Percentiles rank a stretch among this genome's conserved stretches.
Conservation (phyloP, 2,888 invertebrate genomes). For the Meloe dianella region DNA sequence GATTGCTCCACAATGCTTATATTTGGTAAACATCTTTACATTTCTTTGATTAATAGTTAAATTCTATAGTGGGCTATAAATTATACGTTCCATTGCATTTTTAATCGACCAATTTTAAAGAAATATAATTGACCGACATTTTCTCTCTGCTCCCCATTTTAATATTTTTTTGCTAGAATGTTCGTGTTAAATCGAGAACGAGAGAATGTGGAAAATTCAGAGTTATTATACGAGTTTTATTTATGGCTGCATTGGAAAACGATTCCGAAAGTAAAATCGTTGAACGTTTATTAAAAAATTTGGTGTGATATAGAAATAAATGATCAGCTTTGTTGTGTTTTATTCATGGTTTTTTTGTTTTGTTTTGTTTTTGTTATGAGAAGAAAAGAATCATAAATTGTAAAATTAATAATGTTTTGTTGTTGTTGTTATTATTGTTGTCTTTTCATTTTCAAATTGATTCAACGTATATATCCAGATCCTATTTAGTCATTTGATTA, state of each 20-base stretch:
- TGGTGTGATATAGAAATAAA: neutral
- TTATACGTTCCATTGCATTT: neutral
- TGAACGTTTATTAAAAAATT: neutral
- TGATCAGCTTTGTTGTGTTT: neutral
- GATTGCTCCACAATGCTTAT: neutral
- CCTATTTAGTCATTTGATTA: neutral
- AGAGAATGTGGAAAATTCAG: neutral
- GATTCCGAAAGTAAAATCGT: neutral
- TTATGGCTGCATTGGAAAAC: neutral
- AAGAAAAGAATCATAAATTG: neutral
- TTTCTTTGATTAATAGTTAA: neutral
- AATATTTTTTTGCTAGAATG: neutral
- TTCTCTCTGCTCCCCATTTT: neutral
- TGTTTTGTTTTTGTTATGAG: neutral
- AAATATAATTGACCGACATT: neutral
- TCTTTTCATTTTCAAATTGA: neutral
- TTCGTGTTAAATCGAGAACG: neutral
- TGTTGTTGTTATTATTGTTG: neutral
- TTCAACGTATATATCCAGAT: neutral
- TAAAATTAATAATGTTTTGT: neutral
- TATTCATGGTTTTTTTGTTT: neutral
- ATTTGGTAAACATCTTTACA: neutral
- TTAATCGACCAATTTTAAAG: neutral
- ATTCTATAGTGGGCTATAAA: neutral
- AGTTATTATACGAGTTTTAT: neutral